These are phyloP conservation scores for Eulithis testata DNA, from an alignment of 2,888 invertebrate species.

Conservation along the genomic window DNA sequence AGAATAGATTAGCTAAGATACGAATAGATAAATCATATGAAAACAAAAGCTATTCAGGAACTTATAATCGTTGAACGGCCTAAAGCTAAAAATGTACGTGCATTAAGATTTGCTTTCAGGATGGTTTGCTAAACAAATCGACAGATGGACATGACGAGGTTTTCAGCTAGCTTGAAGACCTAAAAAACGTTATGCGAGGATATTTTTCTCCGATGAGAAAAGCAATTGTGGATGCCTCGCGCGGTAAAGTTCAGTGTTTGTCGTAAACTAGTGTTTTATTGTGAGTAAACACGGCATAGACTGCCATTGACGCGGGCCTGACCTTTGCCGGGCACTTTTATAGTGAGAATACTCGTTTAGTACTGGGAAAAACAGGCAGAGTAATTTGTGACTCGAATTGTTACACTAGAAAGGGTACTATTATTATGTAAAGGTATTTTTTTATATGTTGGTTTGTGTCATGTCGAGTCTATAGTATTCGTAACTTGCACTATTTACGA, in stretches of 20 bases:
- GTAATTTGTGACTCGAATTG: conserved; percentile 10
- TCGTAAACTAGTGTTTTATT: conserved; percentile 68
- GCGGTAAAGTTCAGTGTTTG: conserved; percentile 45
- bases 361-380: conserved; percentile 25
- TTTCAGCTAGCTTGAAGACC: not conserved
- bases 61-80: not conserved
- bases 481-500: too few relatives aligned
- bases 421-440: not conserved
- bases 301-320: conserved; percentile 61
- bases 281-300: conserved; percentile 63
- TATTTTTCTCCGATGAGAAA: conserved; percentile 20
- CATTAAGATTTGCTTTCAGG: not conserved
- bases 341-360: conserved; percentile 35
- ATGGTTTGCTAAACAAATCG: not conserved
- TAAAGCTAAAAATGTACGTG: not conserved
- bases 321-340: conserved; percentile 54
- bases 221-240: conserved; percentile 17
- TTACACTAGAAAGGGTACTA: conserved; percentile 2
- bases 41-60: not conserved
- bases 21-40: too few relatives aligned
- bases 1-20: too few relatives aligned
- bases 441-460: too few relatives aligned
- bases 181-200: conserved; percentile 3
- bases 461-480: too few relatives aligned
- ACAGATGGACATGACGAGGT: conserved; percentile 3